These are phyloP conservation scores for Oreochromis aureus DNA, from an alignment of 2,113 vertebrate genomes.

Conservation along the genomic window DNA sequence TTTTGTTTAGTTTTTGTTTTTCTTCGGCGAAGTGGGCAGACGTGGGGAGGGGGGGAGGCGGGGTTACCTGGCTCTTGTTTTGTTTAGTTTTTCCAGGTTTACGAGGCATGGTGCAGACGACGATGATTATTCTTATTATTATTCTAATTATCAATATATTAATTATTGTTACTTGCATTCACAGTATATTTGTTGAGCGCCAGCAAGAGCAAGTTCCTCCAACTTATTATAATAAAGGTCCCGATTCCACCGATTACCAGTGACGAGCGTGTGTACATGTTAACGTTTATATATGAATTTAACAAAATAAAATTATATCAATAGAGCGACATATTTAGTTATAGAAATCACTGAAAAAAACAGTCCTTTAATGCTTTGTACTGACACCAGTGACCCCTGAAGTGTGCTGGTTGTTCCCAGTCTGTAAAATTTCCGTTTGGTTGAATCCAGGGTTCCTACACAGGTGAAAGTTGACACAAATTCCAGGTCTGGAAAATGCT, in stretches of 20 bases:
- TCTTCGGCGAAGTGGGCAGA: conserved; percentile 66
- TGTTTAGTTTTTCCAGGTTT: conserved; percentile 86
- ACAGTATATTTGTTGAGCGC: conserved; percentile 76
- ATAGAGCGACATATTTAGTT: conserved; percentile 72
- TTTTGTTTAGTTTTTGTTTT: conserved; percentile 56
- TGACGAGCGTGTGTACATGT: conserved; percentile 68
- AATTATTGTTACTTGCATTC: conserved; percentile 72
- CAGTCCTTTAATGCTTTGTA: conserved; percentile 21
- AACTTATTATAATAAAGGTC: conserved; percentile 64
- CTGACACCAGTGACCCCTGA: conserved; percentile 6
- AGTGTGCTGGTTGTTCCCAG: background rate
- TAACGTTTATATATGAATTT: conserved; percentile 58
- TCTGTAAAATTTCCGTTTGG: background rate
- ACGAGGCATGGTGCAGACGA: conserved; percentile 87
- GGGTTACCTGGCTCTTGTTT: conserved; percentile 75
- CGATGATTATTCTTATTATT: conserved; percentile 37
- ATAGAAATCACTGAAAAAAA: conserved; percentile 42
- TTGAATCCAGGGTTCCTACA: background rate
- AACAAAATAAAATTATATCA: conserved; percentile 59
- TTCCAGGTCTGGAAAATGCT: background rate
- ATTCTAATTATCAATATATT: conserved; percentile 73
- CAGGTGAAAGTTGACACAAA: background rate
- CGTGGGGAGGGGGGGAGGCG: background rate
- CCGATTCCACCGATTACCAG: conserved; percentile 54
- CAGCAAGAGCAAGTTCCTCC: conserved; percentile 64